Evolutionary conservation across 2,113 vertebrate species (phyloP), one percentile per base, ranked within the genome.

Genomic region (Sminthopsis crassicaudata): DNA sequence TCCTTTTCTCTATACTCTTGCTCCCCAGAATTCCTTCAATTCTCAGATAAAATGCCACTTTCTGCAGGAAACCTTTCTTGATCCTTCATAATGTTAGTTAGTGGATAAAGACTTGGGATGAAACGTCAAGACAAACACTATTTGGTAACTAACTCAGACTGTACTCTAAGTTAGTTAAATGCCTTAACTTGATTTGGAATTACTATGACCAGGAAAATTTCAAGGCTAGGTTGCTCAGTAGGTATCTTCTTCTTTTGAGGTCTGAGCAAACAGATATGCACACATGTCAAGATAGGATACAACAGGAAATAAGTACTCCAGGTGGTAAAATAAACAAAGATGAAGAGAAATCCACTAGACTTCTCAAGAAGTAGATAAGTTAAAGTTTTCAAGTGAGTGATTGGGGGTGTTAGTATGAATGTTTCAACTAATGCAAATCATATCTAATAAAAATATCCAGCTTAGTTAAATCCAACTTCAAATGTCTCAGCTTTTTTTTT

Each of bases 391-490:
- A 97, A 96, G 91, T 84, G 9, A 91, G 2, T 55, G 14, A 76
- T 11, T 92, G 24, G 91, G 30, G 10, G 91, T 90, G 76, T 53
- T 14, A 8, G 53, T 30, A 92, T 25, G 53, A 95, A 57, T 52
- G 94, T 51, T 94, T 1, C 30, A 92, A 94, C 92, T 53, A 92
- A 94, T 91, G 4, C 42, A 91, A 96, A 90, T 9, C 8, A 96
- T 92, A 89, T 57, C 22, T 94, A 92, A 57, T 90, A 16, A 97
- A 98, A 96, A 92, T 91, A 96, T 25, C 52, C 93, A 95, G 24
- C 27, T 98, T 91, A 25, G 95, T 97, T 97, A 97, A 98, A 97
- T 55, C 91, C 94, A 94, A 97, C 91, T 97, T 96, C 53, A 97
- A 97, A 95, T 93, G 97, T 89, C 12, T 53, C 46, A 0, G 0